Evolutionary conservation across 2,113 vertebrate genomes (phyloP).

Genomic region (Dasypus novemcinctus): DNA sequence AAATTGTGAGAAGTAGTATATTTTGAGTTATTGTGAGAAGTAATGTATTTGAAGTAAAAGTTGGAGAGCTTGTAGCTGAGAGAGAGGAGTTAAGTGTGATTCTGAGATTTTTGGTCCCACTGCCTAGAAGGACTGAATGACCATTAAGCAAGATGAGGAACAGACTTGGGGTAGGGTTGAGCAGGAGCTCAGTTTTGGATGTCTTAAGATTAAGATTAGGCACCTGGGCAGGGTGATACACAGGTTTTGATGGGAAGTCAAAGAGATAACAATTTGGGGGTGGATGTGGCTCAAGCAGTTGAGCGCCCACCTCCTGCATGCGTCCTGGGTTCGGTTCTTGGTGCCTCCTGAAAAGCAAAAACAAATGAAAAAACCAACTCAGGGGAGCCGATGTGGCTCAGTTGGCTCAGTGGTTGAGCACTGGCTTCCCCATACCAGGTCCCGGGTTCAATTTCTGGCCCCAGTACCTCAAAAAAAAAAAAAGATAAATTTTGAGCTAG

Average conservation of each 20-base stretch:
- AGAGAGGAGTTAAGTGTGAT: not conserved
- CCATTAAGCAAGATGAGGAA: not conserved
- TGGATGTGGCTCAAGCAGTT: too few relatives aligned
- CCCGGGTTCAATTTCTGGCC: too few relatives aligned
- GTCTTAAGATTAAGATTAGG: not conserved
- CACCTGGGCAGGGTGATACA: not conserved
- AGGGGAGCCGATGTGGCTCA: too few relatives aligned
- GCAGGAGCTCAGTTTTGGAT: not conserved
- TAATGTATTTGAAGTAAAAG: not conserved
- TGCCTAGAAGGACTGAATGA: not conserved
- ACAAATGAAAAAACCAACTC: too few relatives aligned
- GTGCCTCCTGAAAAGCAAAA: too few relatives aligned
- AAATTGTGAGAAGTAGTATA: not conserved
- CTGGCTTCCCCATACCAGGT: too few relatives aligned
- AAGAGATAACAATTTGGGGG: not conserved
- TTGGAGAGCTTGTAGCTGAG: not conserved
- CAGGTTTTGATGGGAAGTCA: not conserved
- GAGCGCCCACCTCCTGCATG: too few relatives aligned
- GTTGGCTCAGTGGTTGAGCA: too few relatives aligned
- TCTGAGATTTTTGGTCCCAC: not conserved
- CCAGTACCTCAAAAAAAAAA: not conserved
- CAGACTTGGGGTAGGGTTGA: not conserved
- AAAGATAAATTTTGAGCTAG: not conserved
- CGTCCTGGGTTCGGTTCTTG: too few relatives aligned
- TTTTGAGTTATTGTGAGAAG: not conserved